Base-by-base conservation (phyloP, 2,113 vertebrate species). In the Sclerurus mexicanus region DNA sequence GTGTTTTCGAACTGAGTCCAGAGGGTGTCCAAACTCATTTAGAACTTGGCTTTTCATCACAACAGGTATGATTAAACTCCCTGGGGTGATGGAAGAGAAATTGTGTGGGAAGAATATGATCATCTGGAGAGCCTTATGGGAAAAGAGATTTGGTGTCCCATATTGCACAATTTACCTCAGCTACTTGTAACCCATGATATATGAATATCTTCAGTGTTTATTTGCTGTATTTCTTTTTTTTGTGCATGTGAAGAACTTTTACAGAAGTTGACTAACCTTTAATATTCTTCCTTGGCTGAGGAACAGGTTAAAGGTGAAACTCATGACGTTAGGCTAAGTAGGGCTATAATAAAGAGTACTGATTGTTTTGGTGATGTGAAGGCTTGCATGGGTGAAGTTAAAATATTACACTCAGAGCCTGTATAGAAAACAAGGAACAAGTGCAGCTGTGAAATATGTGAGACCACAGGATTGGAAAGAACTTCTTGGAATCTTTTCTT, bases 11-110 rank as follows among this genome's bases (percentile, higher is more conserved):
- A 80, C 49, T 49, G 68, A 92, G 93, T 93, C 92, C 87, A 93
- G 87, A 96, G 88, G 84, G 60, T 90, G 90, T 91, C 86, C 96
- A 95, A 94, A 95, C 81, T 96, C 78, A 97, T 95, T 94, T 92
- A 77, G 85, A 91, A 76, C 46, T 44, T 94, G 92, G 82, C 90
- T 96, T 90, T 94, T 90, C 90, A 95, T 87, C 90, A 95, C 64
- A 96, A 91, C 53, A 44, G 30, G 72, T 87, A 94, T 97, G 95
- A 94, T 95, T 95, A 95, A 95, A 94, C 68, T 96, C 92, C 89
- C 82, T 67, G 75, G 44, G 91, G 93, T 80, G 75, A 95, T 89
- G 84, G 94, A 96, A 94, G 89, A 90, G 90, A 91, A 95, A 71
- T 42, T 84, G 92, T 93, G 92, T 95, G 95, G 95, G 90, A 97